Evolutionary conservation across 2,113 vertebrate genomes (phyloP), one percentile per base, ranked within the genome.

Genomic region (Talpa occidentalis): DNA sequence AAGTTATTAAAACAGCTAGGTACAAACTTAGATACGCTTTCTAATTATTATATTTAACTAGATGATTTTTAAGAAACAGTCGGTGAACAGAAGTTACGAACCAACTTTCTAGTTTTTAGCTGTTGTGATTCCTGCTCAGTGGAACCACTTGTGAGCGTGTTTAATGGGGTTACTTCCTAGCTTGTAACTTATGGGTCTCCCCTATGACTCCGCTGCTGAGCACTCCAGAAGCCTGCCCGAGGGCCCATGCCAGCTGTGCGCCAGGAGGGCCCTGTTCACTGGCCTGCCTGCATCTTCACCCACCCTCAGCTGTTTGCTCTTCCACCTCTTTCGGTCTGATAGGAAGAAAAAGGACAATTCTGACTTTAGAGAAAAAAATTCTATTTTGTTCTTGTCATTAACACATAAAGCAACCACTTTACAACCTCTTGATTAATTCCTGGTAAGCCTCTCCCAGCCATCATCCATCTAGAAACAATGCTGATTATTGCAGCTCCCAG

Each of bases 1-100:
- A 44, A 2, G 52, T 89, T 91, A n/a, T 89, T 89, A 82, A 94
- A 69, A 66, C 40, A 92, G 62, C 22, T 44, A 92, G 79, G 66
- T 28, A 9, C 22, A 56, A 74, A 60, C 19, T 82, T 77, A 62
- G 17, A 37, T 74, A 54, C 72, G 47, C 6, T 88, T 87, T 93
- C 59, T n/a, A 74, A 80, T 47, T 28, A 67, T 87, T 91, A 42
- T 80, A 81, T 91, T 91, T 94, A 84, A 44, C 52, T 77, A 9
- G 21, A 26, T 78, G 79, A 95, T 32, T 60, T 66, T 67, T 54
- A 77, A 72, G 44, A 82, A 67, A 77, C 32, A 86, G 9, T 11
- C 42, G 21, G 40, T 5, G 21, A 92, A 86, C 54, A 72, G 60
- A 64, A 85, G 24, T 59, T 66, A 81, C 69, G 37, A 69, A 62